Conservation (phyloP, 2,888 invertebrate species). For the Camponotus fellah region DNA sequence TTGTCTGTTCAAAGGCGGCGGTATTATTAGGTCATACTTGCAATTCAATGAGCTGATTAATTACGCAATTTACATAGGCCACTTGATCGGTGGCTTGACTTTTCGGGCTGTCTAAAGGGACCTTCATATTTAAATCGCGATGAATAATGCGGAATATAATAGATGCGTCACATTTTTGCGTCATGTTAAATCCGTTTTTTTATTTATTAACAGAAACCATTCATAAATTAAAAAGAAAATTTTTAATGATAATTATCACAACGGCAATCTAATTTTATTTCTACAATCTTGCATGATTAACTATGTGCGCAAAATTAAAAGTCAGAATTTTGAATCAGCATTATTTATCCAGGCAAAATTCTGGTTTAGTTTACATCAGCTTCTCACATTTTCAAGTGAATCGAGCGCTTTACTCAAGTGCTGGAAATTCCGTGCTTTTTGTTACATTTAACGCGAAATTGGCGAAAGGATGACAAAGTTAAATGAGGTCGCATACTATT, state of each 20-base stretch:
- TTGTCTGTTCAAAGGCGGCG: background rate
- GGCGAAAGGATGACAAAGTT: constrained; percentile 29
- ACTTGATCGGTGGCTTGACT: background rate
- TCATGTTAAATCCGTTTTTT: background rate
- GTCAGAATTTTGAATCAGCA: background rate
- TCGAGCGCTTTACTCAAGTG: background rate
- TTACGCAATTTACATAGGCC: constrained; percentile 29
- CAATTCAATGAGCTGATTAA: constrained; percentile 48
- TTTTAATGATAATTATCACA: background rate
- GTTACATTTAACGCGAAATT: constrained; percentile 6
- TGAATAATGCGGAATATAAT: constrained; percentile 29
- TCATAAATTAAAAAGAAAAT: background rate
- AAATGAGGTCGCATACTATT: constrained; percentile 37
- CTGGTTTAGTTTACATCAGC: background rate
- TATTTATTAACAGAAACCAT: background rate
- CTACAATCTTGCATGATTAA: background rate
- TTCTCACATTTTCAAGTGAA: background rate
- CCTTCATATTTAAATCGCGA: constrained; percentile 35
- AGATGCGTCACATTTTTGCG: background rate
- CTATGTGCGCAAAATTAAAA: background rate
- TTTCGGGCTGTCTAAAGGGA: background rate
- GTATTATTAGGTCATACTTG: constrained; percentile 31
- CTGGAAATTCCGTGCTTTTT: constrained; percentile 16
- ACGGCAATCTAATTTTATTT: background rate
- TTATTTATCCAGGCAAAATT: constrained; percentile 7